A percentile compares a stretch with the other conserved stretches of the same genome.
Conservation (phyloP, 2,797 vertebrate genomes). For the Alfaro cultratus region DNA sequence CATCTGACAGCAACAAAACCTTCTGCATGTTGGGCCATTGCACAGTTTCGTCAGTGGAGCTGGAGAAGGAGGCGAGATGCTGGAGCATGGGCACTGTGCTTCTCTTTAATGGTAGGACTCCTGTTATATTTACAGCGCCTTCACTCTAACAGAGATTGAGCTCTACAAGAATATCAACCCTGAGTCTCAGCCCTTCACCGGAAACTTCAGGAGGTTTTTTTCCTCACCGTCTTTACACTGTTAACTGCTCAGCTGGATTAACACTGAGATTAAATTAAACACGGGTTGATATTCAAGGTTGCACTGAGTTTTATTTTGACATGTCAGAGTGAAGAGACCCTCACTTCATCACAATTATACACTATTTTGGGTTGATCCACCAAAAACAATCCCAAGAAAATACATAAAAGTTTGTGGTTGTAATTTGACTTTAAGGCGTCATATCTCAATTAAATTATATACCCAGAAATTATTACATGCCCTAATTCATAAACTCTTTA, state of each 20-base stretch:
- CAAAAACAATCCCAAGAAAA: background rate
- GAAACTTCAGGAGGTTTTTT: background rate
- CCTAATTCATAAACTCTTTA: background rate
- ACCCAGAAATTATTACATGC: background rate
- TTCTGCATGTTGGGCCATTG: constrained; percentile 95
- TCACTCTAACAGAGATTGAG: background rate
- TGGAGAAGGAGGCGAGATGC: constrained; percentile 72
- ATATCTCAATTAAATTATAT: background rate
- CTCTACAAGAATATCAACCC: background rate
- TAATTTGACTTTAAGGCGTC: background rate
- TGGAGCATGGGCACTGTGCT: constrained; percentile 94
- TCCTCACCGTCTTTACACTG: too few relatives aligned
- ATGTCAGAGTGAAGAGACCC: background rate
- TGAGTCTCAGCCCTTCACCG: background rate
- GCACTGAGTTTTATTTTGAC: background rate
- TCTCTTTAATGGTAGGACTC: constrained; percentile 90
- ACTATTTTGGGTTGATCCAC: background rate
- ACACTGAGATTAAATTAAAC: background rate
- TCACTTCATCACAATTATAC: background rate
- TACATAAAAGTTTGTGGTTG: background rate
- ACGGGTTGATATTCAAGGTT: background rate
- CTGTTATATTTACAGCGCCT: background rate
- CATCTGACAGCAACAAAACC: constrained; percentile 95
- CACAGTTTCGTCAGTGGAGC: constrained; percentile 83
- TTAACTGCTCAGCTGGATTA: background rate